Conservation (phyloP, 1,140 invertebrate species). For the Augochlora pura region DNA sequence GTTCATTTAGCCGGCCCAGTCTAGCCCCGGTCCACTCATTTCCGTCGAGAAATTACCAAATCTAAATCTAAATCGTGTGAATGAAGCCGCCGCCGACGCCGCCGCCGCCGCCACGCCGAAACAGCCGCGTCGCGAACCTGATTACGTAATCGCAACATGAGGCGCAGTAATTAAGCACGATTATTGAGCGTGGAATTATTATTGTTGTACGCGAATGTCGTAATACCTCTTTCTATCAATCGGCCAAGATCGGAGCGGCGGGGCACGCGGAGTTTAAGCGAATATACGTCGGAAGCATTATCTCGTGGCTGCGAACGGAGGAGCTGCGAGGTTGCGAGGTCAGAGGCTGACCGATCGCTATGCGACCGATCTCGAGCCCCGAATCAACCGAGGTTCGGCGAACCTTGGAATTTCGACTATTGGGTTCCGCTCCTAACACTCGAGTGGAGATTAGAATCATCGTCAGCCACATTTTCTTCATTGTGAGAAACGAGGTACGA, state of each 20-base stretch:
- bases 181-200: slow-evolving; percentile 61
- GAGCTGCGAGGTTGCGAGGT: slow-evolving; percentile 57
- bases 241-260: slow-evolving; percentile 5
- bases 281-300: slow-evolving; percentile 43
- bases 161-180: slow-evolving; percentile 55
- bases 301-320: slow-evolving; percentile 23
- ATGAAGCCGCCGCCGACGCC: slow-evolving; percentile 50
- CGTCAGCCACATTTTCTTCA: too few species aligned
- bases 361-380: background rate
- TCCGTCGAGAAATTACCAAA: slow-evolving; percentile 77
- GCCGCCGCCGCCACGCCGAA: slow-evolving; percentile 6
- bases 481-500: too few species aligned
- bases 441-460: too few species aligned
- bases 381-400: background rate
- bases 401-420: too few species aligned
- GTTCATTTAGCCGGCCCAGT: slow-evolving; percentile 69
- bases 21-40: slow-evolving; percentile 71
- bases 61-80: slow-evolving; percentile 76
- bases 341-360: slow-evolving; percentile 25
- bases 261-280: background rate
- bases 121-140: background rate
- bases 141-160: slow-evolving; percentile 56
- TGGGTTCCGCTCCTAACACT: too few species aligned
- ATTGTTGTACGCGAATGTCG: slow-evolving; percentile 66
- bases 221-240: slow-evolving; percentile 56